These are phyloP conservation scores for Ophion ventricosus DNA, from an alignment of 2,888 invertebrate species.

Conservation along the genomic window DNA sequence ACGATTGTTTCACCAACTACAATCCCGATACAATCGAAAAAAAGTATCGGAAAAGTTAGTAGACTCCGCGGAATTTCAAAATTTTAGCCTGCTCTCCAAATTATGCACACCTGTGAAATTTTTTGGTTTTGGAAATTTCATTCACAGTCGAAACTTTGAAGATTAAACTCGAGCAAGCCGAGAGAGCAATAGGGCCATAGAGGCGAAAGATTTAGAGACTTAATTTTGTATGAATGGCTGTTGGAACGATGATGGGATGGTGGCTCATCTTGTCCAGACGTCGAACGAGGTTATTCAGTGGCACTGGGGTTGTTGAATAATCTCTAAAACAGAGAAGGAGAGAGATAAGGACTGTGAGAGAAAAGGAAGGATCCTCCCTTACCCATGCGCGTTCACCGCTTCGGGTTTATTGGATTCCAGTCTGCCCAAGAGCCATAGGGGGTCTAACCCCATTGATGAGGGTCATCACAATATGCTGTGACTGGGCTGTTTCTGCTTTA, in stretches of 20 bases:
- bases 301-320: conserved; percentile 69
- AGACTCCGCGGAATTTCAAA: background rate
- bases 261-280: conserved; percentile 12
- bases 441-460: conserved; percentile 78
- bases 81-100: background rate
- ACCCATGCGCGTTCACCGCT: conserved; percentile 72
- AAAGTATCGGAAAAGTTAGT: background rate
- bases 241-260: conserved; percentile 53
- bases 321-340: conserved; percentile 60
- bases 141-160: conserved; percentile 7
- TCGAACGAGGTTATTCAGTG: conserved; percentile 62
- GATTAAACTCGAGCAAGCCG: background rate
- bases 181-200: conserved; percentile 4
- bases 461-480: conserved; percentile 77
- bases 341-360: conserved; percentile 60
- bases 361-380: conserved; percentile 67
- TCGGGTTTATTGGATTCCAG: conserved; percentile 78
- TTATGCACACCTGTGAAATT: too few species aligned
- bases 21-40: background rate
- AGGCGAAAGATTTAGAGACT: conserved; percentile 68
- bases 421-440: conserved; percentile 67
- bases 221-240: conserved; percentile 75
- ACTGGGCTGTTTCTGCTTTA: conserved; percentile 36
- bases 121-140: background rate
- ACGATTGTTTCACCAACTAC: background rate